Base-by-base conservation (phyloP, 2,113 vertebrate genomes). In the Microtus oregoni region DNA sequence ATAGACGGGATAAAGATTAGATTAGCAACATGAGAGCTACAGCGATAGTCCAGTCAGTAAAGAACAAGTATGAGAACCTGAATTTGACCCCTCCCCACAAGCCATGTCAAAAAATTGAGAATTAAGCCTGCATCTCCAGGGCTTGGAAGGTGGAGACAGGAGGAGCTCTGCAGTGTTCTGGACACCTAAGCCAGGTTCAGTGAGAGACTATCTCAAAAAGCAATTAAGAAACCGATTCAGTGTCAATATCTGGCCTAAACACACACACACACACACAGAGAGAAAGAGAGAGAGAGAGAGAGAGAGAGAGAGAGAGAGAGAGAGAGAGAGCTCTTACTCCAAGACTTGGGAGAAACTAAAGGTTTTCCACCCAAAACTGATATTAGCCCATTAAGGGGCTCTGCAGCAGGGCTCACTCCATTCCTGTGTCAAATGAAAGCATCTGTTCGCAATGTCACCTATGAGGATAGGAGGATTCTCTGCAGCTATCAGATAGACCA, bases 301-400 rank as follows among this genome's bases (percentile, higher is more conserved):
- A 14, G 50, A 52, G 52, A 52, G 52, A 52, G 52, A 52, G 52
- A 52, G 52, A 52, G 52, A 52, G 52, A 52, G 52, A 52, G 52
- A 52, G 52, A 52, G 52, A 52, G 52, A 52, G 52, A 0, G 3
- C 72, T 93, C 90, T 93, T 81, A 67, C 1, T 55, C 22, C 38
- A 58, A 93, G 38, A 87, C 75, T 79, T 47, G 55, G 55, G 26
- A 83, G 35, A 83, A 91, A 89, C 86, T 30, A 13, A 93, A 92
- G 14, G 30, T 9, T 30, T 90, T 94, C 50, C n/a, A 86, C 81
- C 91, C 35, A 78, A 41, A 89, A 24, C 44, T 13, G 35, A 81
- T 2, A 30, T 70, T 47, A 52, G 44, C n/a, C 92, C 9, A 52
- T 88, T 67, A 79, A 17, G 68, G 82, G 13, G 7, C 7, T 91